phyloP scores from a whole-genome alignment of 2,797 vertebrate genomes.

The Margarornis squamiger region DNA sequence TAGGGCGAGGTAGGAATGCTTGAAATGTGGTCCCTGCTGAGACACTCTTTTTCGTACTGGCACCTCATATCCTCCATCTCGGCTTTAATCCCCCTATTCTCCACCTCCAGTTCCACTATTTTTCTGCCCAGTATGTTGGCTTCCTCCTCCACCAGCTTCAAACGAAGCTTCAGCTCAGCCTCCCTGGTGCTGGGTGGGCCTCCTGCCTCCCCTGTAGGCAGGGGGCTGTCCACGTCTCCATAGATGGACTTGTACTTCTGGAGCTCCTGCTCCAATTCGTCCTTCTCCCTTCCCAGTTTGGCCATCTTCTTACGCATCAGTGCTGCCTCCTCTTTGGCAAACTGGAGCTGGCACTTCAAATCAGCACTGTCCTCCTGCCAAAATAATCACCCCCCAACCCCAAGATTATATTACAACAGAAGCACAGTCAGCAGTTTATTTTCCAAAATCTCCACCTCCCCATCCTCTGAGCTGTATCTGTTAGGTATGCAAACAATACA shows the following conservation, averaged over 20 bases:
- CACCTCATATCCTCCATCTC: conserved; percentile 95
- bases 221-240: conserved; percentile 93
- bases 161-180: conserved; percentile 86
- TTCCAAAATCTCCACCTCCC: neutral
- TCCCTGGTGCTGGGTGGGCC: conserved; percentile 92
- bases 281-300: conserved; percentile 92
- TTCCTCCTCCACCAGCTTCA: conserved; percentile 96
- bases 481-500: neutral
- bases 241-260: conserved; percentile 96
- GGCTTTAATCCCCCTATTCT: conserved; percentile 93
- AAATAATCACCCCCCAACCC: conserved; percentile 19
- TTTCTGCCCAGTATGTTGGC: conserved; percentile 96
- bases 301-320: conserved; percentile 99
- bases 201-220: conserved; percentile 86
- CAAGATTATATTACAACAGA: neutral
- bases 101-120: conserved; percentile 97
- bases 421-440: neutral
- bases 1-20: conserved; percentile 94
- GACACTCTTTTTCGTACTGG: conserved; percentile 90
- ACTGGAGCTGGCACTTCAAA: conserved; percentile 96
- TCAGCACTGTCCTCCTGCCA: conserved; percentile 96
- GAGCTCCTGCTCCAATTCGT: conserved; percentile 93
- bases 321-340: conserved; percentile 93
- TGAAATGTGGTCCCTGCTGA: conserved; percentile 88
- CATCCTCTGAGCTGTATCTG: neutral